Evolutionary conservation across 2,797 vertebrate species (phyloP), one percentile per base, ranked within the genome.

Genomic region (Urophycis tenuis): DNA sequence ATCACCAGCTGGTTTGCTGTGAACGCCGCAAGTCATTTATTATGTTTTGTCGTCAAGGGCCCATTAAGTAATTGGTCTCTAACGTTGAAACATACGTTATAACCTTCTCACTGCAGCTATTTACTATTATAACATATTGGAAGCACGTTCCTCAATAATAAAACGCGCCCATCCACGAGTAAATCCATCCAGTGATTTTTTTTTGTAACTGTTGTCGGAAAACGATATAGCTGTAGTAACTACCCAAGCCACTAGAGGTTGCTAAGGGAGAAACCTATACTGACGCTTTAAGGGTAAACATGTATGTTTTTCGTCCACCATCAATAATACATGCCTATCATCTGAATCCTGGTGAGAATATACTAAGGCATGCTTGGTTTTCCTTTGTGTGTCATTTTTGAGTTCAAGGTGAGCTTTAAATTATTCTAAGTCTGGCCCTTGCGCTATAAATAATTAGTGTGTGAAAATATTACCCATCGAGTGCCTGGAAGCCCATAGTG

Each of bases 301-400:
- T 53, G 49, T 53, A 17, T 60, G 22, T 25, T 9, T 19, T 60
- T n/a, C n/a, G n/a, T n/a, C 7, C 22, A n/a, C 53, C 22, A n/a
- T 60, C 53, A 60, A n/a, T 4, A 60, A 60, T 60, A n/a, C 22
- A 6, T 25, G 53, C 6, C 22, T 25, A 60, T 41, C 39, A 60
- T 60, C 45, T 19, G 5, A 53, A 53, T 53, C 45, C 45, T 53
- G 45, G 45, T 22, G 19, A 75, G 77, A 31, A 80, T 79, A 81
- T 77, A 14, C 71, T 75, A 79, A 75, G 77, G 75, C 72, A 74
- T 9, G 77, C 81, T 83, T 82, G 75, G n/a, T 77, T 31, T 14
- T 32, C 11, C 22, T 79, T 79, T 85, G 70, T 86, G 77, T 85
- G 86, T 87, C 81, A 89, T 12, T 71, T 67, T 75, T 84, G 74